Base-by-base conservation (phyloP, 2,113 vertebrate species). In the Vicugna pacos region DNA sequence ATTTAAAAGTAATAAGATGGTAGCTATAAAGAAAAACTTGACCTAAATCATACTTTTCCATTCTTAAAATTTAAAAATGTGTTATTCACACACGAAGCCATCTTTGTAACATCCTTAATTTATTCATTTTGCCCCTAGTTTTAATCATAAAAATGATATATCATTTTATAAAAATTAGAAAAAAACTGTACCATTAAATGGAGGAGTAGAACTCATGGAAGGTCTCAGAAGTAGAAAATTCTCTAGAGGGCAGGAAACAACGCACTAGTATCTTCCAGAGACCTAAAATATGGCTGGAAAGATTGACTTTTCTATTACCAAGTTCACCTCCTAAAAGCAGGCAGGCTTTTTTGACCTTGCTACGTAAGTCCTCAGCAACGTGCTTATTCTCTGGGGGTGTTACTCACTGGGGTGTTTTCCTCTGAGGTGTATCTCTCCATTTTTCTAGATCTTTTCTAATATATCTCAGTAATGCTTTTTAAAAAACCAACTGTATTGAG, bases 81-180 rank as follows among this genome's bases (percentile, higher is more conserved):
- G 13, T 91, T 46, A 38, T 56, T 83, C 38, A 85, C 5, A 91
- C n/a, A 69, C 69, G n/a, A 72, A 28, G 32, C 32, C 17, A 50
- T 87, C 28, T 91, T 83, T 91, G 35, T 95, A 50, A n/a, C 35
- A 79, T 64, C 38, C 70, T 72, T 42, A 86, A 83, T 81, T 76
- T 80, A 62, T 85, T 91, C 54, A 82, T 46, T 93, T 77, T 93
- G 32, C 67, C n/a, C 42, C 5, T 50, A 50, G 8, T 87, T 75
- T 77, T 85, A 72, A 90, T 81, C 7, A 75, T 89, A 67, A 72
- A 87, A 88, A 62, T 76, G 22, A 10, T 58, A 28, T 3, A 54
- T 92, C 52, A 80, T 84, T 93, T 89, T 89, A 70, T 88, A 67
- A 85, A 84, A 93, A 80, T 76, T 76, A 77, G 16, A 81, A 85